phyloP scores from a whole-genome alignment of 2,113 vertebrate species.

The Egretta garzetta region DNA sequence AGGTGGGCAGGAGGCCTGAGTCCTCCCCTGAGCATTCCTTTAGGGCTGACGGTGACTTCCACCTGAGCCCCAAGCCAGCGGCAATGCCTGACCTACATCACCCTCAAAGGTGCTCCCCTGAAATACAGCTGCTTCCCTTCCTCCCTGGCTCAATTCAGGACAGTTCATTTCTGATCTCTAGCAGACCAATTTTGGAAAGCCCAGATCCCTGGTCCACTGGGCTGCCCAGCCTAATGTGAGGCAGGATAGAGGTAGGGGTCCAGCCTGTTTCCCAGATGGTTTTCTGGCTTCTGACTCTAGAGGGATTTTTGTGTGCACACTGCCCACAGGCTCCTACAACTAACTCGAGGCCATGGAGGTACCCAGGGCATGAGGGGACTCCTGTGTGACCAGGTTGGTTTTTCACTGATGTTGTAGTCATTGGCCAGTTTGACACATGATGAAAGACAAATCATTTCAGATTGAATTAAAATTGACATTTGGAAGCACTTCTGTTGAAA shows the following conservation, averaged over 20 bases:
- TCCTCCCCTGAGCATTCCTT: not conserved
- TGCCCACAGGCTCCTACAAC: not conserved
- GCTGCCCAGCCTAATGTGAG: not conserved
- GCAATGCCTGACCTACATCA: not conserved
- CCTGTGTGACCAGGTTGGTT: not conserved
- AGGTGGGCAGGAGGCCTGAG: not conserved
- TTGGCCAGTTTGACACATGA: not conserved
- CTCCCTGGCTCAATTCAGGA: not conserved
- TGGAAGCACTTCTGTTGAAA: not conserved
- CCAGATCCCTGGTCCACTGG: no score
- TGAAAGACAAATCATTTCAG: not conserved
- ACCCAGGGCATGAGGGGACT: not conserved
- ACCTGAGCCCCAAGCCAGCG: not conserved
- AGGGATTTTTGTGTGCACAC: accelerated
- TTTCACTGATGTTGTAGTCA: not conserved
- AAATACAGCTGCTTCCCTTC: not conserved
- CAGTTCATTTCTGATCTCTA: accelerated
- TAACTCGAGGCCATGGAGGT: not conserved
- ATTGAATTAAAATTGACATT: not conserved
- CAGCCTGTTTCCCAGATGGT: not conserved
- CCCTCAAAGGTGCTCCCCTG: not conserved
- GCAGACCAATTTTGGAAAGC: not conserved
- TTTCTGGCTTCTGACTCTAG: not conserved
- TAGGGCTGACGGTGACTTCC: not conserved
- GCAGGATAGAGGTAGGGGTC: not conserved